Base-by-base conservation (phyloP, 2,888 invertebrate genomes). In the Malacosoma neustria region DNA sequence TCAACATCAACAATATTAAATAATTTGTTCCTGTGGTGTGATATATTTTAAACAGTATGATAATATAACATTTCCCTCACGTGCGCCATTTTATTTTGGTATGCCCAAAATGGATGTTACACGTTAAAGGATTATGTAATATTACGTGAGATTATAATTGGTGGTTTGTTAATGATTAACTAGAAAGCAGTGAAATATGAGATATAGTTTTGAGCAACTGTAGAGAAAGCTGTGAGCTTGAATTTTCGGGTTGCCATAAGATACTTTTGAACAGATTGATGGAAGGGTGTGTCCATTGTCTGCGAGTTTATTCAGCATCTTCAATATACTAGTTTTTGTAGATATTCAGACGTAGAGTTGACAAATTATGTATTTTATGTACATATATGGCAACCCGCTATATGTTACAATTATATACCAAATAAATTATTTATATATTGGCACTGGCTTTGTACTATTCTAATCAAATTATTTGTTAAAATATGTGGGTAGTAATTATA, bases 1-100 rank as follows among this genome's bases (percentile, higher is more conserved):
- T 90, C 87, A 91, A 91, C 90, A 91, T 91, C 90, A 91, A 91
- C 90, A 91, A 85, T 90, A 89, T 89, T 89, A 84, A 87, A 87
- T 89, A 84, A 85, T 86, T 87, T 81, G 77, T 82, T 76, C 64
- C 77, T 66, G 79, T 77, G 81, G 77, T 81, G 81, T 80, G 76
- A 80, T 75, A 76, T 66, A 79, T 72, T 75, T 70, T 51, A 72
- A 80, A 80, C 79, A 74, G 73, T 75, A 72, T 65, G 61, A 61
- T 72, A 72, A 70, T 66, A 67, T 72, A 72, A 72, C 72, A 72
- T 61, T 54, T 46, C 59, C 66, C 58, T 45, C 51, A 50, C 53
- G 60, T 55, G 65, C 45, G 48, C 51, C 54, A 60, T 60, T 61
- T 49, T 62, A 54, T 54, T 54, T 44, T 43, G 42, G 45, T 54